Conservation (phyloP, 2,888 invertebrate genomes). For the Cabera pusaria region DNA sequence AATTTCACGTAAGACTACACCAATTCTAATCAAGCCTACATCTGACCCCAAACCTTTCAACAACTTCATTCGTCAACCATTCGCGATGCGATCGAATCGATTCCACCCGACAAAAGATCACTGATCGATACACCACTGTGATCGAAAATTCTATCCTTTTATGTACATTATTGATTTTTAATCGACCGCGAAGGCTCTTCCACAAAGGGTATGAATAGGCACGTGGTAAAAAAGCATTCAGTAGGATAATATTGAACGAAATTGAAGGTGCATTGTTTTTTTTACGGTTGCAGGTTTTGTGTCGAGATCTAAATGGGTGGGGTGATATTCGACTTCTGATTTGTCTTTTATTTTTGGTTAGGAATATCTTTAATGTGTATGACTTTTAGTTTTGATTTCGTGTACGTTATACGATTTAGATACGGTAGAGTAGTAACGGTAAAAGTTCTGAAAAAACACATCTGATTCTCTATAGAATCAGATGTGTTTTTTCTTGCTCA, state of each 20-base stretch:
- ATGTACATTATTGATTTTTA: slow-evolving; percentile 75
- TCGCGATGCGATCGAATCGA: slow-evolving; percentile 74
- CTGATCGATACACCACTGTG: slow-evolving; percentile 77
- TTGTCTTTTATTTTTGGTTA: no score
- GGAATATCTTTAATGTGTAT: no score
- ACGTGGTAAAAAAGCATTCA: slow-evolving; percentile 32
- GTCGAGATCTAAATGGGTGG: slow-evolving; percentile 13
- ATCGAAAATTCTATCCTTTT: slow-evolving; percentile 70
- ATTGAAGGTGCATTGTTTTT: slow-evolving; percentile 19
- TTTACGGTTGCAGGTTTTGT: slow-evolving; percentile 24
- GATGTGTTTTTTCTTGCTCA: no score
- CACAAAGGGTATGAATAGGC: slow-evolving; percentile 50
- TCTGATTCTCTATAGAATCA: no score
- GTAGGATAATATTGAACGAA: slow-evolving; percentile 16
- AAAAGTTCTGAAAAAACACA: no score
- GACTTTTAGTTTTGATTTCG: no score
- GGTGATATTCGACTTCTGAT: slow-evolving; percentile 10
- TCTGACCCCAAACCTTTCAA: slow-evolving; percentile 35
- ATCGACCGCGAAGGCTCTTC: slow-evolving; percentile 61
- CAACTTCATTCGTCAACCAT: slow-evolving; percentile 46
- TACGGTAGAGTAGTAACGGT: no score
- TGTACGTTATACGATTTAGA: no score
- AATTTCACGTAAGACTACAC: no score
- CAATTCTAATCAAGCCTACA: slow-evolving; percentile 46
- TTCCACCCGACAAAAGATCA: slow-evolving; percentile 72